phyloP scores from a whole-genome alignment of 2,888 invertebrate species.

The Halictus ligatus region DNA sequence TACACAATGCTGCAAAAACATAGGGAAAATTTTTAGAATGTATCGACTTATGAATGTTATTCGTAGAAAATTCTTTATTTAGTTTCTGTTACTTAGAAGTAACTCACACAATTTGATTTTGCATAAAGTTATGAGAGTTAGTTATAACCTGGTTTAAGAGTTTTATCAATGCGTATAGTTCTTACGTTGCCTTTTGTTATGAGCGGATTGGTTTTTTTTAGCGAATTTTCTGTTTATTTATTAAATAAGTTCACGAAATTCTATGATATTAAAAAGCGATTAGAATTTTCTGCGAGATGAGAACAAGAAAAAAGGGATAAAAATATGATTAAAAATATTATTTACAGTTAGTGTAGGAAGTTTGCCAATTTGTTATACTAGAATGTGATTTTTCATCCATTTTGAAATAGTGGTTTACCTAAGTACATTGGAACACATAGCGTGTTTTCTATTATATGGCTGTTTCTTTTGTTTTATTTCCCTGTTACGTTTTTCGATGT shows the following conservation, averaged over 20 bases:
- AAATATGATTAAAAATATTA: background rate
- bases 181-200: no score
- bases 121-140: background rate
- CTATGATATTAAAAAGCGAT: background rate
- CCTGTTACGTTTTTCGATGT: slow-evolving; percentile 18
- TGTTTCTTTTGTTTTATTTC: background rate
- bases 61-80: background rate
- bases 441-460: slow-evolving; percentile 2
- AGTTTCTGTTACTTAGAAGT: background rate
- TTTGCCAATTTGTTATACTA: background rate
- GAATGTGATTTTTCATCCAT: background rate
- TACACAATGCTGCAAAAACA: background rate
- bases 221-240: no score
- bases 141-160: no score
- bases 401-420: background rate
- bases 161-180: no score
- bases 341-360: background rate
- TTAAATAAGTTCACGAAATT: background rate
- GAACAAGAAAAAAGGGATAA: background rate
- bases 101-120: background rate
- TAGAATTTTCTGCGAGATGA: background rate
- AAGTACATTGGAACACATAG: background rate
- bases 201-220: no score
- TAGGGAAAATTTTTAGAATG: background rate
- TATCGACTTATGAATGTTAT: background rate